Conservation (phyloP, 2,888 invertebrate species). For the Mactromeris polynyma region DNA sequence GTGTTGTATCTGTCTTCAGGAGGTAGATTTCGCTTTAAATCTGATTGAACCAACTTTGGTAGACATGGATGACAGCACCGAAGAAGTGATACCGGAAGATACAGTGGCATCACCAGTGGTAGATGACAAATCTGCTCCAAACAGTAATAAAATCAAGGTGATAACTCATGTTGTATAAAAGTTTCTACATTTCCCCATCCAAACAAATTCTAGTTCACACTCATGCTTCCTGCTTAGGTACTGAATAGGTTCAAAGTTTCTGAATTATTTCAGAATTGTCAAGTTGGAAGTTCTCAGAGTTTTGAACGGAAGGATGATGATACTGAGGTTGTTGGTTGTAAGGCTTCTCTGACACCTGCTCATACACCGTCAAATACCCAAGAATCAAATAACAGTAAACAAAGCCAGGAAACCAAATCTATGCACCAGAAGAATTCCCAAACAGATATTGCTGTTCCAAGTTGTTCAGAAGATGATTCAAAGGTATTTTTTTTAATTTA, state of each 20-base stretch:
- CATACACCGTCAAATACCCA: background rate
- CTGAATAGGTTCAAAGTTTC: background rate
- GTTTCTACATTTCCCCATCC: background rate
- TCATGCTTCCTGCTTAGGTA: background rate
- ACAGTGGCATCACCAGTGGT: background rate
- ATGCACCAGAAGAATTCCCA: background rate
- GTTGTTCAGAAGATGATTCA: background rate
- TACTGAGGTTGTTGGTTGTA: background rate
- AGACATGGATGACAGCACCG: background rate
- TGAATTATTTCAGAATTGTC: background rate
- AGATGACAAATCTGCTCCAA: background rate
- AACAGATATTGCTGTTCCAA: background rate
- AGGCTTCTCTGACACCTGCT: background rate
- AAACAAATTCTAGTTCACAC: background rate
- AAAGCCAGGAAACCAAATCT: background rate
- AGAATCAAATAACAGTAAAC: background rate
- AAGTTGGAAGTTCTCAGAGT: background rate
- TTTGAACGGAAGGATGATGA: background rate
- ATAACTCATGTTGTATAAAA: background rate
- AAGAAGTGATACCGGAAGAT: background rate
- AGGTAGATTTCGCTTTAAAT: background rate
- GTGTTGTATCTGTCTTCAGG: background rate
- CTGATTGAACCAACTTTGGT: background rate
- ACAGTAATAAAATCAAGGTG: background rate
- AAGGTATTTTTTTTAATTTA: background rate